Evolutionary conservation across 1,140 invertebrate genomes (phyloP).

Genomic region (Oncopodura yosiiana): DNA sequence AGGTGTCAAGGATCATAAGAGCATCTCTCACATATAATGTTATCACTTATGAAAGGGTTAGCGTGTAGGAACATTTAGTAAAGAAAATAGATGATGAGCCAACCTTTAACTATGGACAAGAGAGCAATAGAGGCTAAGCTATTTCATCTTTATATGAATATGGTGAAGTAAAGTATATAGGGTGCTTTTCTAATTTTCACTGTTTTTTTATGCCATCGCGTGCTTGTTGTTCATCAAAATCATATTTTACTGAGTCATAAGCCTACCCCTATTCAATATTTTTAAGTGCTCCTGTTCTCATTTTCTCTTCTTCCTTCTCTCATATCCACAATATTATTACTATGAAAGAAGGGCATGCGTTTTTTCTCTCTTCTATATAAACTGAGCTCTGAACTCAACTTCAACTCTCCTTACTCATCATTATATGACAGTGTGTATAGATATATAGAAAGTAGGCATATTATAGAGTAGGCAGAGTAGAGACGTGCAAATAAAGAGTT

Average conservation of each 20-base stretch:
- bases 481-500: conserved; percentile 17
- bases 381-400: no score
- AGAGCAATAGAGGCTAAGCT: no score
- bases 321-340: neutral
- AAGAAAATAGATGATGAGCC: no score
- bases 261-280: conserved; percentile 25
- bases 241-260: conserved; percentile 31
- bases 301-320: neutral
- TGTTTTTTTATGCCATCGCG: conserved; percentile 30
- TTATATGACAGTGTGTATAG: neutral
- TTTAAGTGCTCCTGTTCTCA: conserved; percentile 26
- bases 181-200: conserved; percentile 24
- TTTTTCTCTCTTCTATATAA: no score
- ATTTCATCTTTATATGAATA: no score
- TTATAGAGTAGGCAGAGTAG: neutral
- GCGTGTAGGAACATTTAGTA: no score
- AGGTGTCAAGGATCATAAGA: no score
- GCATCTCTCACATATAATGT: no score
- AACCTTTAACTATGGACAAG: no score
- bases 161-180: neutral
- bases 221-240: conserved; percentile 28
- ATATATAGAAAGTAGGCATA: neutral
- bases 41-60: no score
- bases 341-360: neutral
- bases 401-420: neutral